A percentile compares a stretch with the other conserved stretches of the same genome.
Conservation (phyloP, 2,113 vertebrate genomes). For the Pituophis catenifer region DNA sequence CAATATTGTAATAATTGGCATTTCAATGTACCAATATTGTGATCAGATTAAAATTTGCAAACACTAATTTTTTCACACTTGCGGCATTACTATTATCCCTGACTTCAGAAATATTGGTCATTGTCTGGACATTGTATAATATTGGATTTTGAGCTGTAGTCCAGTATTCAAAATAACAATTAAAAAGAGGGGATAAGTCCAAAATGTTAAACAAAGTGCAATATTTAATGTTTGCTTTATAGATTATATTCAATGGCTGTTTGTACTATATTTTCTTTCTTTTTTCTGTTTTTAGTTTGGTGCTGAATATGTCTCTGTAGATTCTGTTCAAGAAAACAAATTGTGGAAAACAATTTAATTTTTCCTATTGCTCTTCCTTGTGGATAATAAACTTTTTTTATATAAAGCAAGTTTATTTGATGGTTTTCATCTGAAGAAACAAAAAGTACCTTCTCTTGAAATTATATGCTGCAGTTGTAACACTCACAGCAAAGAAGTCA, state of each 20-base stretch:
- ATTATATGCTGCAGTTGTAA: not conserved
- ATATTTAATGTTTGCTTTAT: constrained; percentile 93
- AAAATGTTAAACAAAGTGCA: constrained; percentile 95
- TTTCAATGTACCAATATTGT: constrained; percentile 49
- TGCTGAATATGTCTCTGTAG: constrained; percentile 87
- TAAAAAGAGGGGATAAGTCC: constrained; percentile 77
- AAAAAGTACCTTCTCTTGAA: not conserved
- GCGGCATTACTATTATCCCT: constrained; percentile 70
- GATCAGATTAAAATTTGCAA: constrained; percentile 43
- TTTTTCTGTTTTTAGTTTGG: constrained; percentile 68
- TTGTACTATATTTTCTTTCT: constrained; percentile 71
- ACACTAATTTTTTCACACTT: constrained; percentile 55
- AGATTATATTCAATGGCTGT: constrained; percentile 87
- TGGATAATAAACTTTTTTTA: constrained; percentile 81
- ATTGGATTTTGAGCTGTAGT: constrained; percentile 72
- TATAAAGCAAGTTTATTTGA: constrained; percentile 9
- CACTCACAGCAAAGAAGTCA: not conserved
- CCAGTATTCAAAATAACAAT: constrained; percentile 85
- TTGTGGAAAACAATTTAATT: constrained; percentile 89
- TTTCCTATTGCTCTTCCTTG: constrained; percentile 94
- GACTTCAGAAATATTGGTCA: constrained; percentile 73
- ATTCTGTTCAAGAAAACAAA: constrained; percentile 87
- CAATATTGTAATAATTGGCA: constrained; percentile 63
- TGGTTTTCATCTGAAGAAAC: constrained; percentile 48
- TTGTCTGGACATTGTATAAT: constrained; percentile 72